Percentiles rank a stretch among this genome's conserved stretches.
These are phyloP conservation scores for Saguinus imperator DNA, from an alignment of 2,113 vertebrate genomes.

Conservation along the genomic window DNA sequence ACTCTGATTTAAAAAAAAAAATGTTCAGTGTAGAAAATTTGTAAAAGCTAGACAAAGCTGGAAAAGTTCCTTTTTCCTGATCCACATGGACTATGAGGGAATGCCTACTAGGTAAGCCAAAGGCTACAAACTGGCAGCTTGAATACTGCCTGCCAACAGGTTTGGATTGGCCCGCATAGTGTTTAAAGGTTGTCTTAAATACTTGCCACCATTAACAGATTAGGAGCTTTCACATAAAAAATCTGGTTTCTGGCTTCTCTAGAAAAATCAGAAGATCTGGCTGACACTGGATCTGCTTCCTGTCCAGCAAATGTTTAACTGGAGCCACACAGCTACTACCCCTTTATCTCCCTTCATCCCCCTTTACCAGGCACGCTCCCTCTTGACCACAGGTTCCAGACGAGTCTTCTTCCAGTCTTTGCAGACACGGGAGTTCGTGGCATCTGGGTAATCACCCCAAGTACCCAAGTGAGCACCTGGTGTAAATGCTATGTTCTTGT, in stretches of 20 bases:
- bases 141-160: background rate
- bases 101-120: constrained; percentile 25
- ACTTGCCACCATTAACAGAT: constrained; percentile 46
- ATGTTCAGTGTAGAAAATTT: background rate
- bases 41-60: background rate
- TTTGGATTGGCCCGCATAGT: background rate
- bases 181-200: constrained; percentile 29
- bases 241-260: constrained; percentile 42
- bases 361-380: background rate
- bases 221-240: constrained; percentile 41
- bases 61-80: background rate
- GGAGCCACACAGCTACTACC: background rate
- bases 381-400: background rate
- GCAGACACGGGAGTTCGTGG: fast-evolving
- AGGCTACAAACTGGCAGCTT: background rate
- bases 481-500: background rate
- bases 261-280: constrained; percentile 52
- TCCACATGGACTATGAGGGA: background rate
- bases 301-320: background rate
- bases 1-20: background rate
- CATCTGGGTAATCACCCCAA: background rate
- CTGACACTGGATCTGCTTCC: background rate
- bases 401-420: background rate
- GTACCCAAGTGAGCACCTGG: background rate
- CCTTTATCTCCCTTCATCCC: background rate